Percentiles rank a stretch among this genome's conserved stretches.
phyloP scores from a whole-genome alignment of 1,140 invertebrate species.

The Drosophila bipectinata region DNA sequence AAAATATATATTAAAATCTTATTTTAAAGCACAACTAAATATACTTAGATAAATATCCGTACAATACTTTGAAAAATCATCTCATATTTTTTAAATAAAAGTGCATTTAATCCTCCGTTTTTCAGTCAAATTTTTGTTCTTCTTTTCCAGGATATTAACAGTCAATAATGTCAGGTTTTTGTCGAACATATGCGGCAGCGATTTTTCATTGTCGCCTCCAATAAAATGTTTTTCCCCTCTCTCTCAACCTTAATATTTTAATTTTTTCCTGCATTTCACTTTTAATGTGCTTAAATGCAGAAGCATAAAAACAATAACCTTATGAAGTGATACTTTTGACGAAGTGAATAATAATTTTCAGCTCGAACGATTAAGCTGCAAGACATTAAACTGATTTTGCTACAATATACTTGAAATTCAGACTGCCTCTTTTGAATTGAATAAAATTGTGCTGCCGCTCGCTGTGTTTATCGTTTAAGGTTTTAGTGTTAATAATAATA shows the following conservation, averaged over 20 bases:
- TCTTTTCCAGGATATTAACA: slow-evolving; percentile 62
- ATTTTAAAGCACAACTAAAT: neutral
- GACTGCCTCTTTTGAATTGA: slow-evolving; percentile 5
- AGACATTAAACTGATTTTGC: slow-evolving; percentile 15
- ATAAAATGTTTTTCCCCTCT: slow-evolving; percentile 35
- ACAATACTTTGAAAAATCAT: neutral
- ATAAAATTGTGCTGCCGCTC: neutral
- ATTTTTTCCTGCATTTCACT: slow-evolving; percentile 52
- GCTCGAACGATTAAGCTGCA: slow-evolving; percentile 8
- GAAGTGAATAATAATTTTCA: slow-evolving; percentile 41
- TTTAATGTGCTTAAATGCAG: slow-evolving; percentile 47
- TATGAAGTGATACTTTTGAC: slow-evolving; percentile 39
- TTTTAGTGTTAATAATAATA: slow-evolving; percentile 64
- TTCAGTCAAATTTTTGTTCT: neutral
- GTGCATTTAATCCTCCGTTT: neutral
- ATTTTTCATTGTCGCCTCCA: slow-evolving; percentile 64
- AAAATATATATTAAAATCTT: no score
- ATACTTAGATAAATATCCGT: neutral
- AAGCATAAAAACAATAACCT: slow-evolving; percentile 24
- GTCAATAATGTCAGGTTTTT: slow-evolving; percentile 78
- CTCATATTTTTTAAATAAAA: neutral
- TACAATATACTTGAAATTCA: slow-evolving; percentile 31
- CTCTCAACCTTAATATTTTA: slow-evolving; percentile 25
- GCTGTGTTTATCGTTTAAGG: slow-evolving; percentile 42
- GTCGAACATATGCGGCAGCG: slow-evolving; percentile 67